These are phyloP conservation scores for Ascidia mentula DNA, from an alignment of 23 tunicate genomes.

Conservation along the genomic window DNA sequence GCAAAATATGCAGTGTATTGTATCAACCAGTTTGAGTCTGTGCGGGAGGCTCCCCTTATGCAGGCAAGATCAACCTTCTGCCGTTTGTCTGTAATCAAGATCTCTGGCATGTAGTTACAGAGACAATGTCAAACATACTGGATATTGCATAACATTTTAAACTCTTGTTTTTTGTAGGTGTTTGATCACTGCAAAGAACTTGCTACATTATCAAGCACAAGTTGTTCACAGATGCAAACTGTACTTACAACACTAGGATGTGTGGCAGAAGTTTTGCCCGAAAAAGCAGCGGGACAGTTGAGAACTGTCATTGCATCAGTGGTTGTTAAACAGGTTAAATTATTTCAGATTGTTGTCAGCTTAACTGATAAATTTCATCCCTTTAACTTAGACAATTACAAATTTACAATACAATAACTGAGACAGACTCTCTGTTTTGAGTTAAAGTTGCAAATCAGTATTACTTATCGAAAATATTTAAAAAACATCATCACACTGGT, in stretches of 20 bases:
- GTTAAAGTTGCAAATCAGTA: not conserved
- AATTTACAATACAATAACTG: not conserved
- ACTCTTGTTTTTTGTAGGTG: conserved; percentile 27
- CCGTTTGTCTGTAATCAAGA: not conserved
- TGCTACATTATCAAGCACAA: conserved; percentile 29
- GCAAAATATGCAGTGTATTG: conserved; percentile 76
- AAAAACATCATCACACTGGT: too few relatives aligned
- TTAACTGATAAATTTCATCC: not conserved
- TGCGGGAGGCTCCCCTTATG: conserved; percentile 61
- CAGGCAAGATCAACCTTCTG: conserved; percentile 28
- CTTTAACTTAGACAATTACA: not conserved
- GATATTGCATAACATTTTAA: not conserved
- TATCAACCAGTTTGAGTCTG: conserved; percentile 64
- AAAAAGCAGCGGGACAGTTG: conserved; percentile 52
- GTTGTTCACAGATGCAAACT: conserved; percentile 43
- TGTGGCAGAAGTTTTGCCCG: conserved; percentile 82
- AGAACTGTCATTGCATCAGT: conserved; percentile 56
- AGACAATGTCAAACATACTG: not conserved
- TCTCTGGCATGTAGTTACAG: not conserved
- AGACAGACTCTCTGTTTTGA: not conserved
- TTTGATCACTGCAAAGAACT: conserved; percentile 73
- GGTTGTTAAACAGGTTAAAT: conserved; percentile 71
- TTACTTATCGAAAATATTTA: not conserved
- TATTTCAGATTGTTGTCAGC: not conserved
- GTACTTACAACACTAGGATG: conserved; percentile 75